These are phyloP conservation scores for Morpho helenor DNA, from an alignment of 2,888 invertebrate species.

Conservation along the genomic window DNA sequence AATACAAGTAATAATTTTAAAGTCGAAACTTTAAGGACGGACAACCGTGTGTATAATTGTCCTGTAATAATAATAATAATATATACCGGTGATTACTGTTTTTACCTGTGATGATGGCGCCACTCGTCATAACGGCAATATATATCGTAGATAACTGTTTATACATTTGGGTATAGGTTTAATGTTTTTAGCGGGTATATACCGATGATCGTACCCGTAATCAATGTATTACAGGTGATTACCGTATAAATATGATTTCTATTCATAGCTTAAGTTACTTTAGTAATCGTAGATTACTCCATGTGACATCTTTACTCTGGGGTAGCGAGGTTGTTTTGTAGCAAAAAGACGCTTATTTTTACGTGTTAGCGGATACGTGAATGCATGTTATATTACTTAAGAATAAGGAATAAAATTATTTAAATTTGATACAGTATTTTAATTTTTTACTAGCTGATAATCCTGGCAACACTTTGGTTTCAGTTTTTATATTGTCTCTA, in stretches of 20 bases:
- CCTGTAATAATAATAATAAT: too few relatives aligned
- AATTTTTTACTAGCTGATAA: too few relatives aligned
- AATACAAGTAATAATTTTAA: too few relatives aligned
- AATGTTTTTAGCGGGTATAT: not conserved
- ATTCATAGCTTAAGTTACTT: too few relatives aligned
- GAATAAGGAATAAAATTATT: slow-evolving; percentile 69
- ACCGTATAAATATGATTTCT: too few relatives aligned
- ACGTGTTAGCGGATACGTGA: slow-evolving; percentile 57
- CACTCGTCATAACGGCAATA: not conserved
- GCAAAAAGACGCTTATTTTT: slow-evolving; percentile 61
- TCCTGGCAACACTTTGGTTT: too few relatives aligned
- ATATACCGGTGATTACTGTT: not conserved
- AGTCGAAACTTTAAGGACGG: too few relatives aligned
- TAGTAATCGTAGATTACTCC: not conserved
- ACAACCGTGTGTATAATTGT: not conserved
- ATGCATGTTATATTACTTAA: slow-evolving; percentile 71
- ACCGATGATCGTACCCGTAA: not conserved
- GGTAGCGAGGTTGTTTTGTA: slow-evolving; percentile 42
- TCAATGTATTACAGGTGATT: not conserved
- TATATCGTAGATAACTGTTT: too few relatives aligned
- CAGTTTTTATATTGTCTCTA: too few relatives aligned
- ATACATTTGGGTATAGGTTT: too few relatives aligned
- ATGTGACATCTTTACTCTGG: slow-evolving; percentile 9
- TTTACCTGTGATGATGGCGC: not conserved
- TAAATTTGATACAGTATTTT: slow-evolving; percentile 41